Conservation (phyloP, 2,888 invertebrate species). For the Drosophila mercatorum region DNA sequence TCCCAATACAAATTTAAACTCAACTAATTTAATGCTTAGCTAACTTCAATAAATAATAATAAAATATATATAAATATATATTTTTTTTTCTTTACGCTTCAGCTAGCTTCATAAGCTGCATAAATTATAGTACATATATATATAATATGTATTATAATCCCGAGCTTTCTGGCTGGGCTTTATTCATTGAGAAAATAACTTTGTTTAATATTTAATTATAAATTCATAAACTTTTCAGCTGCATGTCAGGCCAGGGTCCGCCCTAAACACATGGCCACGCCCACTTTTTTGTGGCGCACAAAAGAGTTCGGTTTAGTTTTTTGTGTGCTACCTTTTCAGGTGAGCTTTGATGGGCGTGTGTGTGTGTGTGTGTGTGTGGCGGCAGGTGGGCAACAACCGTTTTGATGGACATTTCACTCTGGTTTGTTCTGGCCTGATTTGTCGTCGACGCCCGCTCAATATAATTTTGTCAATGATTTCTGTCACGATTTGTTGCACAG, state of each 20-base stretch:
- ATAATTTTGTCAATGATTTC: constrained; percentile 77
- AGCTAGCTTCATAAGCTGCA: constrained; percentile 6
- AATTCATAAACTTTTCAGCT: constrained; percentile 56
- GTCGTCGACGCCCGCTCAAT: constrained; percentile 68
- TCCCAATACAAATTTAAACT: neutral
- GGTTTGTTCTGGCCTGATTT: constrained; percentile 22
- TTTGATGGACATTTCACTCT: constrained; percentile 12
- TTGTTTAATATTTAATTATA: constrained; percentile 64
- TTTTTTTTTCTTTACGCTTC: neutral
- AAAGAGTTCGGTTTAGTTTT: constrained; percentile 42
- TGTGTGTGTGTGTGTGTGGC: neutral
- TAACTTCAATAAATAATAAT: constrained; percentile 2
- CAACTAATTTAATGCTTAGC: constrained; percentile 1
- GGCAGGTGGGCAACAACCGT: neutral
- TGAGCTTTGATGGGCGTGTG: constrained; percentile 1
- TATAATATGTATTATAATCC: neutral
- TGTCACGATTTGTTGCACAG: constrained; percentile 37
- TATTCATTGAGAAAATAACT: constrained; percentile 23
- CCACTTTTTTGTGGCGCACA: constrained; percentile 10
- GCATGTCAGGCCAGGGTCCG: constrained; percentile 7
- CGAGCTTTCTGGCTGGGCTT: neutral
- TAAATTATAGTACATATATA: constrained; percentile 2
- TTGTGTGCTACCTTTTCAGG: neutral
- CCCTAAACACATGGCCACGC: constrained; percentile 16
- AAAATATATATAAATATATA: neutral